Evolutionary conservation across 2,888 invertebrate species (phyloP).

Genomic region (Pecten maximus): DNA sequence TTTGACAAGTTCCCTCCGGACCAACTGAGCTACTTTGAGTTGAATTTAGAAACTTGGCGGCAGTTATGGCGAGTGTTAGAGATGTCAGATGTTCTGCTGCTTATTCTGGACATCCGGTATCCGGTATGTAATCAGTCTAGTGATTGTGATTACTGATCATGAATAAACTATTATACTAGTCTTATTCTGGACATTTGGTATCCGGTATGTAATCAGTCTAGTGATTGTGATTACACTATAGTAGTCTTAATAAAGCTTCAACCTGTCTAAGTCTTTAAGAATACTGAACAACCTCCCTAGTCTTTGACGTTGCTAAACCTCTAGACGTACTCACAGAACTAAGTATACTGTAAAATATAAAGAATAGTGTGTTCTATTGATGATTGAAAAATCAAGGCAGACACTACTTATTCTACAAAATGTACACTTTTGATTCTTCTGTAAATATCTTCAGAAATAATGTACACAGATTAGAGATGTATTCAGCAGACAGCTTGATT

Average conservation of each 20-base stretch:
- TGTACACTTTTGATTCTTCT: too few relatives aligned
- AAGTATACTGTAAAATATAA: too few relatives aligned
- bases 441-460: too few relatives aligned
- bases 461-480: too few relatives aligned
- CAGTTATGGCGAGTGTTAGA: constrained; percentile 97
- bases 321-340: too few relatives aligned
- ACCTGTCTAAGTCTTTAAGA: too few relatives aligned
- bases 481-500: too few relatives aligned
- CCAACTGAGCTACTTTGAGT: constrained; percentile 92
- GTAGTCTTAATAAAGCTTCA: not conserved
- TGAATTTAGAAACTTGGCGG: constrained; percentile 97
- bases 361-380: too few relatives aligned
- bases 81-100: constrained; percentile 94
- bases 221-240: not conserved
- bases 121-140: constrained; percentile 71
- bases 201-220: constrained; percentile 71
- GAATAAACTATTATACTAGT: too few relatives aligned
- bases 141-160: too few relatives aligned
- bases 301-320: not conserved
- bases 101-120: constrained; percentile 91
- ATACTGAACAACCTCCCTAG: not conserved
- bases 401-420: too few relatives aligned
- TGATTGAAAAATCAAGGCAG: too few relatives aligned
- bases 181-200: constrained; percentile 91
- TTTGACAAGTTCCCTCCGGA: constrained; percentile 86